Conservation (phyloP, 2,113 vertebrate genomes). For the Xenus cinereus region DNA sequence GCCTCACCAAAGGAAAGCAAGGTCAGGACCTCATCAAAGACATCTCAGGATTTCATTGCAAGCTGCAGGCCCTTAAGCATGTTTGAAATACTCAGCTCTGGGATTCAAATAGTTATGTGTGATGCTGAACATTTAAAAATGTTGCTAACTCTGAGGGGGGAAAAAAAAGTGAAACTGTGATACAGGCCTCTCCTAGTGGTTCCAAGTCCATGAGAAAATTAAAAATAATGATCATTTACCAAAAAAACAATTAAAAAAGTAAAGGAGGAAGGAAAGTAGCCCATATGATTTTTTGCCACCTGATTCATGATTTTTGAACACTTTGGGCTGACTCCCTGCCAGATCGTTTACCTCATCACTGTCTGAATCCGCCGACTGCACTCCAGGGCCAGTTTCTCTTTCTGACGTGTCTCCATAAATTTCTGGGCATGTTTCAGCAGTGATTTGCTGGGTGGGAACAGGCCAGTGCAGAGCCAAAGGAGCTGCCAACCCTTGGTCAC, state of each 20-base stretch:
- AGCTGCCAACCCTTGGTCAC: constrained; percentile 92
- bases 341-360: constrained; percentile 81
- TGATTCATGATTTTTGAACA: neutral
- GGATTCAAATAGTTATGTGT: neutral
- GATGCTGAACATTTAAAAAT: neutral
- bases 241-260: neutral
- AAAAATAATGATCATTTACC: neutral
- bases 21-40: neutral
- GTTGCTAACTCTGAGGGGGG: neutral
- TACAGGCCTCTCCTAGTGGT: neutral
- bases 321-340: neutral
- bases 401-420: constrained; percentile 85
- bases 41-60: neutral
- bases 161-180: neutral
- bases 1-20: neutral
- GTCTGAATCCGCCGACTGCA: constrained; percentile 85
- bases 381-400: constrained; percentile 76
- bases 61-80: neutral
- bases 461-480: constrained; percentile 92
- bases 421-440: constrained; percentile 86
- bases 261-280: neutral
- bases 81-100: neutral
- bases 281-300: neutral
- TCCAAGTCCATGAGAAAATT: neutral
- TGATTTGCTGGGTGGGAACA: constrained; percentile 86